Base-by-base conservation (phyloP, 1,140 invertebrate species). In the Bombus polaris region DNA sequence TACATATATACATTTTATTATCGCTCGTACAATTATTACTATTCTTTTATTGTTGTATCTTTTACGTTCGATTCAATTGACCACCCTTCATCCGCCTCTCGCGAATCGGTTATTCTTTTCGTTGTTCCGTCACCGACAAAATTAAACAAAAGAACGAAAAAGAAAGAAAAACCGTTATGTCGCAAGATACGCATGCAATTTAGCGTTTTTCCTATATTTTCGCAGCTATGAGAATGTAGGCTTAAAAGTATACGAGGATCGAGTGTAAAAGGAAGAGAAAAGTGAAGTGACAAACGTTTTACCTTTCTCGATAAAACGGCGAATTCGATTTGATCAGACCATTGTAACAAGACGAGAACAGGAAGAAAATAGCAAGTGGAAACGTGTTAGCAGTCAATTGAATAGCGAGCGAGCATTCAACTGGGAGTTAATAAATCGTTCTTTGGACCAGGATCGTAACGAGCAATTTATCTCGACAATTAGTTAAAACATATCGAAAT, bases 301-400 rank as follows among this genome's bases (percentile, higher is more conserved):
- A 42, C 39, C 79, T 84, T 88, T 88, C 86, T 88, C 86, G 86
- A 88, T 85, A 88, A 84, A 88, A 84, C 62, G 53, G n/a, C 62
- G 75, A 83, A 74, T 70, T 79, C 76, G 80, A 75, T 59, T 74
- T 57, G 71, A 65, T 37, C 5, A 13, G 37, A 9, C n/a, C 47
- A 25, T 62, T 18, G 57, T 32, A 76, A 77, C 81, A 12, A 39
- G 35, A 47, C 3, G 13, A 42, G n/a, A 18, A 35, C 1, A 39
- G 35, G 13, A n/a, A 12, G 32, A 9, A 22, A 35, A 53, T 3
- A 5, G 13, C 4, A 22, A 0, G 1, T 5, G 35, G 62, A 35
- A 65, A 70, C 42, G 47, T 25, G 37, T 83, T 70, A 59, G 82
- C 81, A 42, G 28, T 37, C 1, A 47, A 32, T 47, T 35, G 1